A percentile compares a stretch with the other conserved stretches of the same genome.
Evolutionary conservation across 2,797 vertebrate species (phyloP).

Genomic region (Tangara arthus): DNA sequence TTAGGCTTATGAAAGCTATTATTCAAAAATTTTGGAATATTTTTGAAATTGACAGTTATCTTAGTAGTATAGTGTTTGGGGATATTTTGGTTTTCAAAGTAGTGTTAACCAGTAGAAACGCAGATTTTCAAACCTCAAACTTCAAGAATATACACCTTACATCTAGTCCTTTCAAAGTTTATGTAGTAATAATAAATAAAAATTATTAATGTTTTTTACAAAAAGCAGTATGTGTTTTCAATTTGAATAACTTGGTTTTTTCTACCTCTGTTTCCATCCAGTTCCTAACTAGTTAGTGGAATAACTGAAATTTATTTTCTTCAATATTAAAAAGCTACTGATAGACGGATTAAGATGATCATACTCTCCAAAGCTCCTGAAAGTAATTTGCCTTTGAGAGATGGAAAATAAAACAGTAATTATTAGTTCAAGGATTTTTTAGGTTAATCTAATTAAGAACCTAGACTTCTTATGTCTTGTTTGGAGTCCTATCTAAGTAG

Average conservation of each 20-base stretch:
- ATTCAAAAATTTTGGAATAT: neutral
- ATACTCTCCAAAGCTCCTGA: neutral
- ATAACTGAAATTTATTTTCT: neutral
- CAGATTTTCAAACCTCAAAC: neutral
- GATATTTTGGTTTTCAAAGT: neutral
- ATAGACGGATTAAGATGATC: neutral
- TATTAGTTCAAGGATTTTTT: slow-evolving; percentile 10
- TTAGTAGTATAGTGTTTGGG: neutral
- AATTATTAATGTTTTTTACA: neutral
- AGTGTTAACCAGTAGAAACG: neutral
- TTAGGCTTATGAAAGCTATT: neutral
- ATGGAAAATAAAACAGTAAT: neutral
- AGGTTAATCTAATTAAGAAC: slow-evolving; percentile 36
- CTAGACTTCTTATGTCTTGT: neutral
- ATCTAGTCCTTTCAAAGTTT: neutral
- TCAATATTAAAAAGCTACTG: neutral
- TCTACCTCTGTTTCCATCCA: neutral
- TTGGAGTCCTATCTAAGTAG: slow-evolving; percentile 7
- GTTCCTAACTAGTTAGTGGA: neutral
- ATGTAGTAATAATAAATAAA: neutral
- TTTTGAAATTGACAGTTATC: neutral
- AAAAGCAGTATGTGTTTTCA: neutral
- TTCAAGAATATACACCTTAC: neutral
- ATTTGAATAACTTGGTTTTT: neutral
- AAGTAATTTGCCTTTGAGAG: neutral